Evolutionary conservation across 2,797 vertebrate genomes (phyloP).

Genomic region (Mormyrus proboscirostris): DNA sequence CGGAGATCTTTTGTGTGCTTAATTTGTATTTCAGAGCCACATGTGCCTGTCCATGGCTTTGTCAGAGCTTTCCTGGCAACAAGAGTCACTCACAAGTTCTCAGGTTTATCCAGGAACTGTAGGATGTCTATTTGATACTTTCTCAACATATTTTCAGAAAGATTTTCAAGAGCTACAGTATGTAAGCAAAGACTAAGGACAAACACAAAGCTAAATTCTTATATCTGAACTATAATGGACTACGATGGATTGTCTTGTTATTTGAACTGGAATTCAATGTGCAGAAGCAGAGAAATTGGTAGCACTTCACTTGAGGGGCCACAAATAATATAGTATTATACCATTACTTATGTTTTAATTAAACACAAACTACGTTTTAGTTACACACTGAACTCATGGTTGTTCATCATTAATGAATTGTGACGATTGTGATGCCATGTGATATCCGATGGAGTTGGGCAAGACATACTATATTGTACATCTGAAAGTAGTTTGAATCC

Average conservation of each 20-base stretch:
- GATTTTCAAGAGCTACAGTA: neutral
- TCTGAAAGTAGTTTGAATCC: neutral
- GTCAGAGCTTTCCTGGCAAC: neutral
- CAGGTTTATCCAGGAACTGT: neutral
- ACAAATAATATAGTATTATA: neutral
- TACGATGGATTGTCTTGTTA: neutral
- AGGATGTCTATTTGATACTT: neutral
- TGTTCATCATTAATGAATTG: neutral
- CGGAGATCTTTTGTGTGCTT: neutral
- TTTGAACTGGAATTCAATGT: neutral
- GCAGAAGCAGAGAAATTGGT: neutral
- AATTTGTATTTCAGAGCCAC: neutral
- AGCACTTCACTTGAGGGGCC: neutral
- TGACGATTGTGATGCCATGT: neutral
- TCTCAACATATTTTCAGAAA: neutral
- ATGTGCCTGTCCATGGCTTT: neutral
- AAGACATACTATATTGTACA: neutral
- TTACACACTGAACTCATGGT: neutral
- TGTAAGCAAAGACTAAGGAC: neutral
- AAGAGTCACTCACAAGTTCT: neutral
- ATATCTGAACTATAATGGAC: neutral
- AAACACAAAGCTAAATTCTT: neutral
- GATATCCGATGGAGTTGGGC: neutral
- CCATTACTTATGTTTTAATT: neutral
- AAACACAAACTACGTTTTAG: neutral